Evolutionary conservation across 2,888 invertebrate genomes (phyloP).

Genomic region (Synergus gifuensis): DNA sequence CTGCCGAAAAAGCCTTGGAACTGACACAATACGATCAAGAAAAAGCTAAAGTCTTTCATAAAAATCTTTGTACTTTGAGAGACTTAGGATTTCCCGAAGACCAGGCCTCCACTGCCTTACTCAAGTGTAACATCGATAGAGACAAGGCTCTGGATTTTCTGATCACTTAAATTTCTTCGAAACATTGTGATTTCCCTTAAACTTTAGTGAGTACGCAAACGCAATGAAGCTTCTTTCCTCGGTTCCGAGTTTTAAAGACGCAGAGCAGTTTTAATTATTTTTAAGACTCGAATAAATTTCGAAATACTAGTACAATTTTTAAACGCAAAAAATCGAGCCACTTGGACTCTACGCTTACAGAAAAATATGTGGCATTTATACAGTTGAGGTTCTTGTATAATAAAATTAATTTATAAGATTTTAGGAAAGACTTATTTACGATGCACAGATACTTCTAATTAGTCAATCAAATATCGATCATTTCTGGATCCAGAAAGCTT

Average conservation of each 20-base stretch:
- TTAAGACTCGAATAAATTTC: background rate
- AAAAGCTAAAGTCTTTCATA: slow-evolving; percentile 77
- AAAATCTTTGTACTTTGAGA: slow-evolving; percentile 84
- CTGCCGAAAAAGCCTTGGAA: slow-evolving; percentile 78
- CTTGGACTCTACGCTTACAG: background rate
- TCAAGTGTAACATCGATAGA: slow-evolving; percentile 88
- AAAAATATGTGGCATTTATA: background rate
- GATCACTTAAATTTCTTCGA: slow-evolving; percentile 82
- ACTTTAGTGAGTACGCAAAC: background rate
- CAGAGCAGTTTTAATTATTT: no score
- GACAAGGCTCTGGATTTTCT: slow-evolving; percentile 92
- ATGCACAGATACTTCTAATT: slow-evolving; percentile 50
- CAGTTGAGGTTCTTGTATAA: background rate
- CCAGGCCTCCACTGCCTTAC: slow-evolving; percentile 85
- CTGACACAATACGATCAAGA: slow-evolving; percentile 77
- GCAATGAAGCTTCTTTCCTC: no score
- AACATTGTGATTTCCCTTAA: background rate
- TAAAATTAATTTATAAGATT: slow-evolving; percentile 5
- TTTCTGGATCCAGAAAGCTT: slow-evolving; percentile 59
- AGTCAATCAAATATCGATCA: slow-evolving; percentile 57
- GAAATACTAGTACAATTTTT: background rate
- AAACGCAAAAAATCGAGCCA: background rate
- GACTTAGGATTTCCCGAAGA: slow-evolving; percentile 91
- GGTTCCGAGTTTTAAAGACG: no score
- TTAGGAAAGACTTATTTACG: slow-evolving; percentile 30